Evolutionary conservation across 2,113 vertebrate genomes (phyloP).

Genomic region (Dolichotis patagonum): DNA sequence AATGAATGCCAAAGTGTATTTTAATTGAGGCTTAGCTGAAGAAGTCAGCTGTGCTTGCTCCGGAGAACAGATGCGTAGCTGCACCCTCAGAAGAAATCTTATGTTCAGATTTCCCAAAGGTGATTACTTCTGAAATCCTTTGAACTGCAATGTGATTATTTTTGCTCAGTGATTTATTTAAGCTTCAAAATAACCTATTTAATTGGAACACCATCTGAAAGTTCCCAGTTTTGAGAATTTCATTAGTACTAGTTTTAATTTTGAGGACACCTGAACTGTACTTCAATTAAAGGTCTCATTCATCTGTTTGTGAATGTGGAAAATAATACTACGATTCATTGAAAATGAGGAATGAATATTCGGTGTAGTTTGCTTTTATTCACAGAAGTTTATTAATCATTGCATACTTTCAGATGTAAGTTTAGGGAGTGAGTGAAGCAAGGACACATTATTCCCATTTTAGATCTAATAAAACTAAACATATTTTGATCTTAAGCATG

Average conservation of each 20-base stretch:
- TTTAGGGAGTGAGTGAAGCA: neutral
- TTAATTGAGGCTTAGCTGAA: slow-evolving; percentile 80
- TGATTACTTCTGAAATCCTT: slow-evolving; percentile 59
- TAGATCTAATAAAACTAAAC: neutral
- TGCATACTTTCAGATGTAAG: neutral
- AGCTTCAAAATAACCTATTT: slow-evolving; percentile 41
- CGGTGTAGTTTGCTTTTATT: neutral
- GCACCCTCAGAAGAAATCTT: neutral
- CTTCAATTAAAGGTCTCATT: slow-evolving; percentile 3
- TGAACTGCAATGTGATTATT: slow-evolving; percentile 61
- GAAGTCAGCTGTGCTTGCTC: slow-evolving; percentile 19
- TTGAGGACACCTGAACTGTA: neutral
- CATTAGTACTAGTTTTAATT: neutral
- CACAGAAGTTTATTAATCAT: neutral
- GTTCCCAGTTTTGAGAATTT: neutral
- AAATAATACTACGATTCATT: neutral
- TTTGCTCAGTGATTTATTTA: slow-evolving; percentile 7
- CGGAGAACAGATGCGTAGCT: neutral
- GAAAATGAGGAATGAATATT: neutral
- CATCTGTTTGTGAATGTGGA: neutral
- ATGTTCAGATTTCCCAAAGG: neutral
- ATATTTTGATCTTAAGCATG: neutral
- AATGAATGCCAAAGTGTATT: slow-evolving; percentile 74
- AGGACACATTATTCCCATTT: neutral
- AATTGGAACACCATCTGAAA: slow-evolving; percentile 53